Conservation (phyloP, 2,797 vertebrate species). For the Zalophus californianus region DNA sequence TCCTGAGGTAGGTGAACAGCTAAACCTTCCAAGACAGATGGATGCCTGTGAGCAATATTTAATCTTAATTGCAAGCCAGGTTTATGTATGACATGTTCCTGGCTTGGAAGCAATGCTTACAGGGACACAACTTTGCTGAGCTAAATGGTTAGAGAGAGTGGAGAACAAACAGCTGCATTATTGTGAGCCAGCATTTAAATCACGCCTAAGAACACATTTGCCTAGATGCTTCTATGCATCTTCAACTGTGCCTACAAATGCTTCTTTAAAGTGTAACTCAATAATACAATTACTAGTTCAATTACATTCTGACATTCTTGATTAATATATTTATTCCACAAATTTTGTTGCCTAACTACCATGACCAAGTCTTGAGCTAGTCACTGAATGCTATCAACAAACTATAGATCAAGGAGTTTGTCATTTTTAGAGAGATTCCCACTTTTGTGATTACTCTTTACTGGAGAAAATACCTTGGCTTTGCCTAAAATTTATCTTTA, state of each 20-base stretch:
- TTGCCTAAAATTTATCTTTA: conserved; percentile 40
- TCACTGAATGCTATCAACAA: not conserved
- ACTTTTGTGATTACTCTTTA: conserved; percentile 43
- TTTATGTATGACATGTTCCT: conserved; percentile 28
- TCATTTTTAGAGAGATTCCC: not conserved
- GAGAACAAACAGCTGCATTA: not conserved
- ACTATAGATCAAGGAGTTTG: not conserved
- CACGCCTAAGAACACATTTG: not conserved
- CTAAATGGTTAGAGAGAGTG: conserved; percentile 16
- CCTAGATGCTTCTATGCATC: not conserved
- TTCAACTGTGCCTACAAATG: not conserved
- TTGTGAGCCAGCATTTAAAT: not conserved
- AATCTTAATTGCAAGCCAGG: conserved; percentile 42
- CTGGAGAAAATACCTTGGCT: not conserved
- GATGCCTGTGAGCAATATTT: conserved; percentile 37
- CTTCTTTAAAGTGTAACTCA: not conserved
- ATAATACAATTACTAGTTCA: not conserved
- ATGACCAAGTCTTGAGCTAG: not conserved
- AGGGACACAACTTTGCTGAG: conserved; percentile 45
- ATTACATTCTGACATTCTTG: not conserved
- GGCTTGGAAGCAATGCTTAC: conserved; percentile 15
- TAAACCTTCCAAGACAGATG: conserved; percentile 59
- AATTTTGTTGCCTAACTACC: not conserved
- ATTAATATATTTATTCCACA: not conserved
- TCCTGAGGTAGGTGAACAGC: conserved; percentile 35